phyloP scores from a whole-genome alignment of 2,888 invertebrate genomes.

The Andrena haemorrhoa region DNA sequence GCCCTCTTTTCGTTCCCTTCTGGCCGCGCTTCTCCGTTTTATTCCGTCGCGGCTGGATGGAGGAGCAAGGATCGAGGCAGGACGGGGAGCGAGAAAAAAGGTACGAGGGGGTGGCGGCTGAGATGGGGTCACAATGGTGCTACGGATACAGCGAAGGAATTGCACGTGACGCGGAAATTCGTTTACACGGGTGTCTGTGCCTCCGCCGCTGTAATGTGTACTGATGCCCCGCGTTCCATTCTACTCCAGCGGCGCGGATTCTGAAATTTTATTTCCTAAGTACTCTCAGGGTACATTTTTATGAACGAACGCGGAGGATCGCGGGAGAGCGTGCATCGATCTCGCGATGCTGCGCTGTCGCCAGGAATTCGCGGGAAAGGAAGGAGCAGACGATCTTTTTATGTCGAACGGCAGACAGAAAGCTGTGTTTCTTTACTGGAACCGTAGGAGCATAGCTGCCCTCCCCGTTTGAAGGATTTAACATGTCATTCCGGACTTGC shows the following conservation, averaged over 20 bases:
- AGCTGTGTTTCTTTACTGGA: not conserved
- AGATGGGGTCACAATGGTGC: conserved; percentile 14
- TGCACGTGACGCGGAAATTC: conserved; percentile 71
- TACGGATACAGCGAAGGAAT: conserved; percentile 55
- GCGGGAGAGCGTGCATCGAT: not conserved
- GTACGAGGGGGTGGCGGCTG: not conserved
- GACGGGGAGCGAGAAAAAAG: conserved; percentile 2
- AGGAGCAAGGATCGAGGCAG: conserved; percentile 39
- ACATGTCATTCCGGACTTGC: not conserved
- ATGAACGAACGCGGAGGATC: conserved; percentile 16
- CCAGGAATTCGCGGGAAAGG: not conserved
- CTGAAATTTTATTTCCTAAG: conserved; percentile 46
- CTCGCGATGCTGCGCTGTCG: not conserved
- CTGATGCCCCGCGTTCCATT: conserved; percentile 64
- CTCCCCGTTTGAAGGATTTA: not conserved
- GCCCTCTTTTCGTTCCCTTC: conserved; percentile 38
- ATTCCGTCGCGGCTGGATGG: conserved; percentile 44
- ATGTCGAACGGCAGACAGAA: not conserved
- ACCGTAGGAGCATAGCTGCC: not conserved
- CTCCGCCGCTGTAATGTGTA: conserved; percentile 61
- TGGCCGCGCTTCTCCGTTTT: conserved; percentile 44
- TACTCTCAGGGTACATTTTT: conserved; percentile 38
- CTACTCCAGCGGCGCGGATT: conserved; percentile 52
- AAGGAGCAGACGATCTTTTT: not conserved
- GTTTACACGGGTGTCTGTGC: conserved; percentile 62